Conservation (phyloP, 1,140 invertebrate species). For the Microplitis demolitor region DNA sequence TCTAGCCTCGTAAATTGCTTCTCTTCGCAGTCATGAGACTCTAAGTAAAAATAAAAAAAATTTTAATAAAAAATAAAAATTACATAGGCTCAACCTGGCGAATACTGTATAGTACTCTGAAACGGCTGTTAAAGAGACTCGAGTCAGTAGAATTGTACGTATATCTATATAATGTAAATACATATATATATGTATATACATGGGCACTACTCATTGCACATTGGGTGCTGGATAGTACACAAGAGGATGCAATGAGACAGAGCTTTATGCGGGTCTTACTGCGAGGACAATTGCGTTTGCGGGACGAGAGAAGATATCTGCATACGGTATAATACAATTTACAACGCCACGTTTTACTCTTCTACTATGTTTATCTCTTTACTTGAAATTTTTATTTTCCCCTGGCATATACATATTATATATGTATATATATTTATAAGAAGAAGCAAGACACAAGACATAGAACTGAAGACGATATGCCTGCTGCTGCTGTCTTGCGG, state of each 20-base stretch:
- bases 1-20: constrained; percentile 11
- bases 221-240: background rate
- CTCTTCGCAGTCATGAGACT: background rate
- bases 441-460: background rate
- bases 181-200: background rate
- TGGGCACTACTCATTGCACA: background rate
- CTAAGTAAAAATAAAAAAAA: background rate
- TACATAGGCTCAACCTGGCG: too few relatives aligned
- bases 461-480: background rate
- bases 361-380: background rate
- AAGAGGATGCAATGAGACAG: background rate
- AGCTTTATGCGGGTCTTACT: constrained; percentile 9
- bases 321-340: constrained; percentile 23
- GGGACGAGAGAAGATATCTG: constrained; percentile 1
- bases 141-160: too few relatives aligned
- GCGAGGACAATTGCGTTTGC: constrained; percentile 19
- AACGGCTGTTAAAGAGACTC: too few relatives aligned
- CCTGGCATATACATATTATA: background rate
- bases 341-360: constrained; percentile 5
- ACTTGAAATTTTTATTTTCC: background rate
- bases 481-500: constrained; percentile 12
- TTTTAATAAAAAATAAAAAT: background rate
- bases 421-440: too few relatives aligned
- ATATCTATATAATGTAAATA: background rate
- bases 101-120: background rate